A percentile compares a stretch with the other conserved stretches of the same genome.
Evolutionary conservation across 2,888 invertebrate species (phyloP).

Genomic region (Dinocampus coccinellae): DNA sequence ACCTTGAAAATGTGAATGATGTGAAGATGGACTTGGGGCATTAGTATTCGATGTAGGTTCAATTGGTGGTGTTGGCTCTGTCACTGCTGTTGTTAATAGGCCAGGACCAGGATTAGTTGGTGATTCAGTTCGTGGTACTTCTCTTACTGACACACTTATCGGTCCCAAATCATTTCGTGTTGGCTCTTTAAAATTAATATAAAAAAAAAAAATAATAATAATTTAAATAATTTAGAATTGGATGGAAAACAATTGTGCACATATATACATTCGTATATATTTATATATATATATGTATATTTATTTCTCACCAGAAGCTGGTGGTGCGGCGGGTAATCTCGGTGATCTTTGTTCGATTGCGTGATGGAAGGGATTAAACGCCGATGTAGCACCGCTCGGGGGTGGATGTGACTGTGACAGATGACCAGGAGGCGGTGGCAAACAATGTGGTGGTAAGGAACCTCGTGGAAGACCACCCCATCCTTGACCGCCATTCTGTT

Average conservation of each 20-base stretch:
- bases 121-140: conserved; percentile 59
- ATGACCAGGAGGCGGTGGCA: conserved; percentile 65
- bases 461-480: conserved; percentile 65
- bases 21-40: conserved; percentile 59
- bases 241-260: too few relatives aligned
- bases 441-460: conserved; percentile 65
- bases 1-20: conserved; percentile 67
- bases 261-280: too few relatives aligned
- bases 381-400: conserved; percentile 57
- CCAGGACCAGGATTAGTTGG: conserved; percentile 63
- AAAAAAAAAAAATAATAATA: neutral
- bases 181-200: conserved; percentile 50
- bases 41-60: conserved; percentile 56
- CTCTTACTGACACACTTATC: conserved; percentile 65
- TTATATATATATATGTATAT: neutral
- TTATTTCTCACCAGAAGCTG: conserved; percentile 51
- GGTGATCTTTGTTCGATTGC: conserved; percentile 66
- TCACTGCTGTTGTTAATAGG: conserved; percentile 62
- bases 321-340: conserved; percentile 54
- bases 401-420: conserved; percentile 62
- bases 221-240: too few relatives aligned
- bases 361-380: conserved; percentile 67
- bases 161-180: conserved; percentile 63
- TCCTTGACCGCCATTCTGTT: conserved; percentile 64
- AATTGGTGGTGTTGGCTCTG: conserved; percentile 61